These are phyloP conservation scores for Drosophila kurseongensis DNA, from an alignment of 1,140 invertebrate genomes.

Conservation along the genomic window DNA sequence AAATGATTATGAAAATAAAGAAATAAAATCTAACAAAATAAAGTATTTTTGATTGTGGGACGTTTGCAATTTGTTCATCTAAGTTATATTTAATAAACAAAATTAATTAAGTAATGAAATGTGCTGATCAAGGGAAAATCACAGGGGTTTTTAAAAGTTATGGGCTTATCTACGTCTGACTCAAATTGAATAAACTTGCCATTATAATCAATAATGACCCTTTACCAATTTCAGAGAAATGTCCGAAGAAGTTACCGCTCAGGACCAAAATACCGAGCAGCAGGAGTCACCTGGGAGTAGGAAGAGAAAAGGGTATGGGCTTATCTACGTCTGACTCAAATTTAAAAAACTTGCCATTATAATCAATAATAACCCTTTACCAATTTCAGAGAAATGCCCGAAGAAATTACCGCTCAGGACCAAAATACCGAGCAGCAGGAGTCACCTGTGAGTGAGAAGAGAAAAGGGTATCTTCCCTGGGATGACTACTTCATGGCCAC, in stretches of 20 bases:
- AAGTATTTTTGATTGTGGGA: background rate
- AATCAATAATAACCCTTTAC: too few species aligned
- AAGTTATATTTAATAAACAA: too few species aligned
- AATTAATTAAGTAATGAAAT: too few species aligned
- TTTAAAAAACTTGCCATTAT: too few species aligned
- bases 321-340: too few species aligned
- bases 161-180: too few species aligned
- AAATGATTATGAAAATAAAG: background rate
- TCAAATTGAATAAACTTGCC: too few species aligned
- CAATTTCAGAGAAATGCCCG: conserved; percentile 36
- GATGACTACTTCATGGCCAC: conserved; percentile 97
- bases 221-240: conserved; percentile 18
- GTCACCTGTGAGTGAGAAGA: conserved; percentile 33
- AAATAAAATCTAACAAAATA: background rate
- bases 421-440: background rate
- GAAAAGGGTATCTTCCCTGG: conserved; percentile 86
- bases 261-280: background rate
- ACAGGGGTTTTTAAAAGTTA: too few species aligned
- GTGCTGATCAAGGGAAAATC: too few species aligned
- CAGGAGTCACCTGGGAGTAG: background rate
- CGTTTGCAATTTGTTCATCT: too few species aligned
- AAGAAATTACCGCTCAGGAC: background rate
- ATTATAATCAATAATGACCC: too few species aligned
- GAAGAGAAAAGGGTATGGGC: conserved; percentile 55
- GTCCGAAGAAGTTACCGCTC: conserved; percentile 8